These are phyloP conservation scores for Rhynchophorus ferrugineus DNA, from an alignment of 1,140 invertebrate species.

Conservation along the genomic window DNA sequence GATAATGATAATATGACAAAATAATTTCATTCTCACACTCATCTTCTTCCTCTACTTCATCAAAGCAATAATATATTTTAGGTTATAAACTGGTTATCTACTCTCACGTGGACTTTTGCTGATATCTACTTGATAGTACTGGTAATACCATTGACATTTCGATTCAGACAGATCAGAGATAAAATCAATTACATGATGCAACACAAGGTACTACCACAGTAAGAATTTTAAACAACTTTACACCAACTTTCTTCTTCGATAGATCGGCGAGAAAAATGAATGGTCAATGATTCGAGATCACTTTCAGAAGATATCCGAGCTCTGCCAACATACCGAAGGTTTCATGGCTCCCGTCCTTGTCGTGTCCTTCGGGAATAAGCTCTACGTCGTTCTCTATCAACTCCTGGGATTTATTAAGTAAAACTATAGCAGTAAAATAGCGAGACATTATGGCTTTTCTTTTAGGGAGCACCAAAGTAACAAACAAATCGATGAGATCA, in stretches of 20 bases:
- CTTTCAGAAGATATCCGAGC: conserved; percentile 4
- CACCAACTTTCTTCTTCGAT: neutral
- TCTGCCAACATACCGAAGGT: conserved; percentile 11
- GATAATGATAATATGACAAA: too few relatives aligned
- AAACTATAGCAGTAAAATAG: neutral
- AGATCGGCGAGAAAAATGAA: conserved; percentile 1
- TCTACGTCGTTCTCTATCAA: conserved; percentile 14
- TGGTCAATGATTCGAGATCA: conserved; percentile 16
- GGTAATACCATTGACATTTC: conserved; percentile 3
- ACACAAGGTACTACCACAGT: neutral
- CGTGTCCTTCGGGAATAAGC: conserved; percentile 12
- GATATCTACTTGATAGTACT: conserved; percentile 9
- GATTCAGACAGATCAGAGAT: conserved; percentile 6
- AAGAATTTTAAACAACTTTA: neutral
- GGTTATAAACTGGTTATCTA: conserved; percentile 12
- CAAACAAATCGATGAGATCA: conserved; percentile 1
- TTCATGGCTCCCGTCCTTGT: conserved; percentile 11
- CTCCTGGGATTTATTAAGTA: conserved; percentile 12
- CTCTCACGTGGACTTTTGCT: conserved; percentile 8
- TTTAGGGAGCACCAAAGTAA: neutral
- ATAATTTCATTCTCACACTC: too few relatives aligned
- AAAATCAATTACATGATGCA: conserved; percentile 2
- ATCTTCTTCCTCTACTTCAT: too few relatives aligned
- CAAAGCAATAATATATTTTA: conserved; percentile 5
- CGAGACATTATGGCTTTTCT: neutral